Evolutionary conservation across 2,797 vertebrate genomes (phyloP).

Genomic region (Pipistrellus kuhlii): DNA sequence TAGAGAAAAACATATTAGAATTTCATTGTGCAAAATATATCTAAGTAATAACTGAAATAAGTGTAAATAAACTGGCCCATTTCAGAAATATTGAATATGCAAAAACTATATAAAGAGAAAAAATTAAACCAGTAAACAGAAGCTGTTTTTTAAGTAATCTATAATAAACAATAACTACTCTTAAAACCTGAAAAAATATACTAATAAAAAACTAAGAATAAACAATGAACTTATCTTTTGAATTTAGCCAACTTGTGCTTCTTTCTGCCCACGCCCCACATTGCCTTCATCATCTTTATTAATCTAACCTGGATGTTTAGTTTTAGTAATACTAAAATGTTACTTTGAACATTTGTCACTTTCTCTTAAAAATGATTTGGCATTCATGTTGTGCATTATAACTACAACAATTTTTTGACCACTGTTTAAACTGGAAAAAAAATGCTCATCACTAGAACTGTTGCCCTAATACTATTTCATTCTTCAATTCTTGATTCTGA

Average conservation of each 20-base stretch:
- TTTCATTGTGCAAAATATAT: slow-evolving; percentile 42
- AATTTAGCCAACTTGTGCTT: slow-evolving; percentile 17
- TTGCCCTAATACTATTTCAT: not conserved
- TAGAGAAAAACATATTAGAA: slow-evolving; percentile 20
- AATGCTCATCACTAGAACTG: not conserved
- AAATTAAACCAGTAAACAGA: not conserved
- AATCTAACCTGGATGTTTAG: not conserved
- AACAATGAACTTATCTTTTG: not conserved
- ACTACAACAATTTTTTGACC: slow-evolving; percentile 25
- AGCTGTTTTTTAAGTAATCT: not conserved
- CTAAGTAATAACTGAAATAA: slow-evolving; percentile 29
- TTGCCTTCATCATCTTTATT: slow-evolving; percentile 6
- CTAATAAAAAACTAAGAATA: slow-evolving; percentile 22
- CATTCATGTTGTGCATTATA: not conserved
- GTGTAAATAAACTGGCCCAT: not conserved
- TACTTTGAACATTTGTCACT: slow-evolving; percentile 26
- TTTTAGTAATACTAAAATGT: slow-evolving; percentile 40
- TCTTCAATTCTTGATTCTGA: slow-evolving; percentile 13
- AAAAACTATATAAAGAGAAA: slow-evolving; percentile 11
- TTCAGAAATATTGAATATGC: slow-evolving; percentile 22
- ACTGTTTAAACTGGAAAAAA: slow-evolving; percentile 1
- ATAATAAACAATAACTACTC: not conserved
- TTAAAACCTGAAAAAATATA: not conserved
- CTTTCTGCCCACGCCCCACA: not conserved
- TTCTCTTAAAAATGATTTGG: slow-evolving; percentile 45